phyloP scores from a whole-genome alignment of 2,888 invertebrate genomes.

The Odontocolon sp. region DNA sequence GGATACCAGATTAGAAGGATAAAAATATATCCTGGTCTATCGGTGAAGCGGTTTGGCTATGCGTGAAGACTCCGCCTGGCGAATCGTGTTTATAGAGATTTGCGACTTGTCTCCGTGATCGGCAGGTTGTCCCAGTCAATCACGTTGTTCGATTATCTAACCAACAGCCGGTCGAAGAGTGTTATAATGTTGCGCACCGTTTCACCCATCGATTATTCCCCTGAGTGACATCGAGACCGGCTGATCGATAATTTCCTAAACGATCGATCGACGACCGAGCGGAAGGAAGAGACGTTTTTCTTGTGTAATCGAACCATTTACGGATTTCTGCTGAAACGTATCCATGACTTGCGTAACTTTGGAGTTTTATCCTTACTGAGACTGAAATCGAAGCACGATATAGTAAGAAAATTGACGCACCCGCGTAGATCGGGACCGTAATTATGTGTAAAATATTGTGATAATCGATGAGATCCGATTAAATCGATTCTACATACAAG shows the following conservation, averaged over 20 bases:
- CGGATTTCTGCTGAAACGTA: slow-evolving; percentile 17
- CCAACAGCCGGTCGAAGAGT: slow-evolving; percentile 20
- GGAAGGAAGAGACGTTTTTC: slow-evolving; percentile 53
- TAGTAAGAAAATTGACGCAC: too few relatives aligned
- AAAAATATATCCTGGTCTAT: slow-evolving; percentile 39
- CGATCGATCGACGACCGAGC: slow-evolving; percentile 3
- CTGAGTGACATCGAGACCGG: slow-evolving; percentile 17
- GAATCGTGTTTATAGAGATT: background rate
- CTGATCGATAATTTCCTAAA: background rate
- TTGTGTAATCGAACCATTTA: slow-evolving; percentile 46
- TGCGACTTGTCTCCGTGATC: background rate
- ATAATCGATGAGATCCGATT: too few relatives aligned
- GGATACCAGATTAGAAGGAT: slow-evolving; percentile 26
- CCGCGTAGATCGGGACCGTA: too few relatives aligned
- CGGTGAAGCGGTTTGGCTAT: background rate
- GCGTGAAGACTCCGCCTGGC: slow-evolving; percentile 1
- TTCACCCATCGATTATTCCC: slow-evolving; percentile 47
- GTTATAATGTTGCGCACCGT: slow-evolving; percentile 45
- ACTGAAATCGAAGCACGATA: background rate
- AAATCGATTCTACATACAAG: too few relatives aligned
- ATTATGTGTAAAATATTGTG: too few relatives aligned
- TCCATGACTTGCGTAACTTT: background rate
- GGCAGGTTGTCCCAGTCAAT: slow-evolving; percentile 1
- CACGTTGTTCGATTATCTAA: slow-evolving; percentile 38
- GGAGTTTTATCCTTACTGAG: background rate